Conservation (phyloP, 2,888 invertebrate species). For the Eilema sororculum region DNA sequence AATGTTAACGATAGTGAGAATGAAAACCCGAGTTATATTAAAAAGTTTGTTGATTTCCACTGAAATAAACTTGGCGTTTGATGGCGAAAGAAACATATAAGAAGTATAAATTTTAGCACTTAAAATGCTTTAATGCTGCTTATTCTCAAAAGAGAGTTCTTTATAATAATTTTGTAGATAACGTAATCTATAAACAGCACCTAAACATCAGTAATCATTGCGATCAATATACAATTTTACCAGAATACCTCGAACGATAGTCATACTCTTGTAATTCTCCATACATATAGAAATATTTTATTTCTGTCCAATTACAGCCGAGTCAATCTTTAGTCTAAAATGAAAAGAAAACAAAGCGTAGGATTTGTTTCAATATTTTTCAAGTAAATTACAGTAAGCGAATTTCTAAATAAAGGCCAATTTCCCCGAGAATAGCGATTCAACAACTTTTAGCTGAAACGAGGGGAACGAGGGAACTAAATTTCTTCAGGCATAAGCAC, state of each 20-base stretch:
- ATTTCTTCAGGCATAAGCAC: slow-evolving; percentile 31
- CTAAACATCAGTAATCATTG: too few relatives aligned
- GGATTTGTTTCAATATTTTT: slow-evolving; percentile 21
- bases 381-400: slow-evolving; percentile 31
- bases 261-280: too few relatives aligned
- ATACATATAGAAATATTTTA: too few relatives aligned
- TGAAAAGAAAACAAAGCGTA: neutral
- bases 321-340: slow-evolving; percentile 9
- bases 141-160: too few relatives aligned
- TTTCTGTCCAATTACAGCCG: neutral
- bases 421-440: slow-evolving; percentile 36
- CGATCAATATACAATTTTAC: too few relatives aligned
- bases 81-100: neutral
- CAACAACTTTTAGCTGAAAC: slow-evolving; percentile 37
- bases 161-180: too few relatives aligned
- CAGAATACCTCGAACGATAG: too few relatives aligned
- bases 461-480: slow-evolving; percentile 27
- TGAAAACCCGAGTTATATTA: neutral
- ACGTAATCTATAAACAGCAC: too few relatives aligned
- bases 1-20: neutral
- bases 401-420: slow-evolving; percentile 39
- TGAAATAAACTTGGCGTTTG: neutral
- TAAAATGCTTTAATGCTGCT: too few relatives aligned
- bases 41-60: neutral
- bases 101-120: too few relatives aligned